These are phyloP conservation scores for Bombus breviceps DNA, from an alignment of 1,140 invertebrate genomes.

Conservation along the genomic window DNA sequence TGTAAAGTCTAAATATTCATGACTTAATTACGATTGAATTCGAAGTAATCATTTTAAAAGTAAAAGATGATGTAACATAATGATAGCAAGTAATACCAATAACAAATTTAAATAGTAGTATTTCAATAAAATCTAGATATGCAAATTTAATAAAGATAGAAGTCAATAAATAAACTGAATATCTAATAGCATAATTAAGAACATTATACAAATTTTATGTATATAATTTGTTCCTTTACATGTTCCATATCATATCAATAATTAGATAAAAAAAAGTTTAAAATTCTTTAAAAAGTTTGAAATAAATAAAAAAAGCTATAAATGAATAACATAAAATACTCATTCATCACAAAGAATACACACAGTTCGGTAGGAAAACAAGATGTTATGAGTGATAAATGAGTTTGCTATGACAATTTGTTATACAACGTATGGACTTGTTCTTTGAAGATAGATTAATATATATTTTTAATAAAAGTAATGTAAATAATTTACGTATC, in stretches of 20 bases:
- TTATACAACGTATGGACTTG: background rate
- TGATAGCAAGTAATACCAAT: too few relatives aligned
- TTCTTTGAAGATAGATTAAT: constrained; percentile 7
- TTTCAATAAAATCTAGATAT: too few relatives aligned
- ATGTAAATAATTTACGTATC: background rate
- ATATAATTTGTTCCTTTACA: too few relatives aligned
- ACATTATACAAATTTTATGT: background rate
- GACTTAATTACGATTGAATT: too few relatives aligned
- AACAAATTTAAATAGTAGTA: too few relatives aligned
- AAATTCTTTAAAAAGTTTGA: background rate
- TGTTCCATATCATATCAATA: too few relatives aligned
- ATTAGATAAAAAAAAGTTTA: too few relatives aligned
- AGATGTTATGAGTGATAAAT: background rate
- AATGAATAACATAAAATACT: background rate
- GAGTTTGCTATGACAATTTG: background rate
- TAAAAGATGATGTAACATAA: too few relatives aligned
- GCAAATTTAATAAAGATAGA: background rate
- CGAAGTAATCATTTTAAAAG: too few relatives aligned
- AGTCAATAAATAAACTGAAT: background rate
- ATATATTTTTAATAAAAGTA: background rate
- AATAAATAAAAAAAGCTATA: background rate
- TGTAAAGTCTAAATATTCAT: too few relatives aligned
- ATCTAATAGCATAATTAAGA: too few relatives aligned
- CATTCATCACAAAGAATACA: background rate
- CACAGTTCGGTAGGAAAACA: background rate